phyloP scores from a whole-genome alignment of 2,888 invertebrate genomes.

The Cryptus viduatorius region DNA sequence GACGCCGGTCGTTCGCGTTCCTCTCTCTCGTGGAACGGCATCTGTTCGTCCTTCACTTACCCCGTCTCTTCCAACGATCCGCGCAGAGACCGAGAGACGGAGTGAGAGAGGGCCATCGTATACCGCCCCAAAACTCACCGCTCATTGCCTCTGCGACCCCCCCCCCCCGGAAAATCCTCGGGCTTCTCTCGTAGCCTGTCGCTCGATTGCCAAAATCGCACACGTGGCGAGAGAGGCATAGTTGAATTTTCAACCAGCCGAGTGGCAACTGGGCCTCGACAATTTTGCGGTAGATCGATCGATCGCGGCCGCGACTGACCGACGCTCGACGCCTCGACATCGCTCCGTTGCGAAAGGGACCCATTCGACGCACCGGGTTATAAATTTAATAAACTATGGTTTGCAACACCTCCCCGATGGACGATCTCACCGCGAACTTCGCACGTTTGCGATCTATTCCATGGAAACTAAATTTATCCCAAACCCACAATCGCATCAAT shows the following conservation, averaged over 20 bases:
- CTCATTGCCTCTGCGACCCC: slow-evolving; percentile 36
- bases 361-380: slow-evolving; percentile 49
- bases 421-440: slow-evolving; percentile 35
- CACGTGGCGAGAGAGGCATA: slow-evolving; percentile 54
- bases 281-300: slow-evolving; percentile 70
- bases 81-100: slow-evolving; percentile 1
- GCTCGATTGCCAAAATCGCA: slow-evolving; percentile 63
- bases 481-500: background rate
- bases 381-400: slow-evolving; percentile 62
- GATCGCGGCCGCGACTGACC: slow-evolving; percentile 58
- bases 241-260: slow-evolving; percentile 68
- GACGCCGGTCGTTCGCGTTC: slow-evolving; percentile 23
- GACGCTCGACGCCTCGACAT: slow-evolving; percentile 58
- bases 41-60: slow-evolving; percentile 32
- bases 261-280: slow-evolving; percentile 42
- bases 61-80: slow-evolving; percentile 24
- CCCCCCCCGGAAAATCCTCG: slow-evolving; percentile 23
- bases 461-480: slow-evolving; percentile 19
- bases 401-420: slow-evolving; percentile 30
- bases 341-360: slow-evolving; percentile 46
- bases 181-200: slow-evolving; percentile 32
- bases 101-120: too few species aligned
- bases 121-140: slow-evolving; percentile 57
- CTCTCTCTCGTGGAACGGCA: slow-evolving; percentile 18
- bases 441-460: slow-evolving; percentile 29